Conservation (phyloP, 2,113 vertebrate species). For the Megaleporinus macrocephalus region DNA sequence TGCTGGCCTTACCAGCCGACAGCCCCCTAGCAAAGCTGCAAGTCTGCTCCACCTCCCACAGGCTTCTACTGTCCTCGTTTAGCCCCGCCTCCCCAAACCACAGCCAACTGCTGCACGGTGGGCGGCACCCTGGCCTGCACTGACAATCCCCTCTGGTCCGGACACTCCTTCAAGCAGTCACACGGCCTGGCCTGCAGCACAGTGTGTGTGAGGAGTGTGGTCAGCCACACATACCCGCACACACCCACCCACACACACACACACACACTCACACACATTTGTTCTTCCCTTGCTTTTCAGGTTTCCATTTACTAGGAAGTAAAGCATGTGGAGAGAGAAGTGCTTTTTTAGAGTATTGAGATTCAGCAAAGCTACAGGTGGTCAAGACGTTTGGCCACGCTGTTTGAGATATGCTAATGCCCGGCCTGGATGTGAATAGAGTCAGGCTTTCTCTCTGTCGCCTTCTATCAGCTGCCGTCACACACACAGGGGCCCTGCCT, state of each 20-base stretch:
- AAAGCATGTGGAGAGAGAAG: conserved; percentile 33
- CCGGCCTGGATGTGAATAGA: conserved; percentile 63
- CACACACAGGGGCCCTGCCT: conserved; percentile 65
- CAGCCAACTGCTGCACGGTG: conserved; percentile 68
- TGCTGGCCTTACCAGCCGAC: conserved; percentile 67
- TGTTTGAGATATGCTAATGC: conserved; percentile 73
- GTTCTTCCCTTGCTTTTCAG: conserved; percentile 32
- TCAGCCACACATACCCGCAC: conserved; percentile 23
- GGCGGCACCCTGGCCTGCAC: conserved; percentile 61
- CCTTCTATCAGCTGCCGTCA: conserved; percentile 70
- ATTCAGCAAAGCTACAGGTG: conserved; percentile 70
- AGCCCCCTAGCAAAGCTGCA: conserved; percentile 70
- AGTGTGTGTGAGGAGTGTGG: conserved; percentile 19
- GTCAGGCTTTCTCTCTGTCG: conserved; percentile 69
- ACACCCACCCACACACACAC: conserved; percentile 36
- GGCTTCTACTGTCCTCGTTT: conserved; percentile 70
- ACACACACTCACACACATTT: conserved; percentile 33
- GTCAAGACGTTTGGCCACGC: conserved; percentile 60
- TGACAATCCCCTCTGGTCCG: conserved; percentile 64
- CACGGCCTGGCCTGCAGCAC: conserved; percentile 38
- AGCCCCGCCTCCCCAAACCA: conserved; percentile 45
- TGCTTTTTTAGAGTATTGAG: conserved; percentile 35
- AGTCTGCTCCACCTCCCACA: conserved; percentile 74
- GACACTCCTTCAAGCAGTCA: conserved; percentile 49
- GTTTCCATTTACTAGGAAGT: conserved; percentile 41